phyloP scores from a whole-genome alignment of 35 echinoderm and acorn worm species.

The Ophioderma brevispina region DNA sequence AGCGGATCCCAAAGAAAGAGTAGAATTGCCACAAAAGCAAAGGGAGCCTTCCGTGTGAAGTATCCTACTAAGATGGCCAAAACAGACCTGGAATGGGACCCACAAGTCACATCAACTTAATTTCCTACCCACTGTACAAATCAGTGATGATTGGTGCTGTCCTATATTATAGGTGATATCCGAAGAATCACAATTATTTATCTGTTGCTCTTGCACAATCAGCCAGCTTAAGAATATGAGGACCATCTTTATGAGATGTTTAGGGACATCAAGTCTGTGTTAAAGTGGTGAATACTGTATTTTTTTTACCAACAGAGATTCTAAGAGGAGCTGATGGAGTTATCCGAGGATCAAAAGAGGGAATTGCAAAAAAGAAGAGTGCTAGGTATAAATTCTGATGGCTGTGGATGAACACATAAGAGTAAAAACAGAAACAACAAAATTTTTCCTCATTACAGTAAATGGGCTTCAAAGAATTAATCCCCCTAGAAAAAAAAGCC shows the following conservation, averaged over 20 bases:
- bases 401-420: too few species aligned
- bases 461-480: not conserved
- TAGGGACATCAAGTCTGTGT: too few species aligned
- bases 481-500: not conserved
- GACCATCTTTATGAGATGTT: too few species aligned
- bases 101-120: constrained; percentile 78
- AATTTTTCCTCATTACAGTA: too few species aligned
- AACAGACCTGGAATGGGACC: constrained; percentile 94
- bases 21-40: constrained; percentile 91
- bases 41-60: constrained; percentile 90
- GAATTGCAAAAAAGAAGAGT: constrained; percentile 93
- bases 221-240: too few species aligned
- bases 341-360: constrained; percentile 86
- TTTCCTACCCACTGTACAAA: constrained; percentile 93
- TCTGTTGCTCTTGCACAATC: too few species aligned
- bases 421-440: too few species aligned
- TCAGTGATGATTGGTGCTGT: constrained; percentile 97
- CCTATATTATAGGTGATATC: constrained; percentile 97
- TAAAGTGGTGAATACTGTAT: too few species aligned
- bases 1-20: constrained; percentile 65
- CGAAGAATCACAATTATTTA: too few species aligned
- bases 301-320: constrained; percentile 58
- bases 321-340: constrained; percentile 68
- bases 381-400: too few species aligned
- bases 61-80: constrained; percentile 93